Evolutionary conservation across 2,113 vertebrate species (phyloP), one percentile per base, ranked within the genome.

Genomic region (Athene cunicularia): DNA sequence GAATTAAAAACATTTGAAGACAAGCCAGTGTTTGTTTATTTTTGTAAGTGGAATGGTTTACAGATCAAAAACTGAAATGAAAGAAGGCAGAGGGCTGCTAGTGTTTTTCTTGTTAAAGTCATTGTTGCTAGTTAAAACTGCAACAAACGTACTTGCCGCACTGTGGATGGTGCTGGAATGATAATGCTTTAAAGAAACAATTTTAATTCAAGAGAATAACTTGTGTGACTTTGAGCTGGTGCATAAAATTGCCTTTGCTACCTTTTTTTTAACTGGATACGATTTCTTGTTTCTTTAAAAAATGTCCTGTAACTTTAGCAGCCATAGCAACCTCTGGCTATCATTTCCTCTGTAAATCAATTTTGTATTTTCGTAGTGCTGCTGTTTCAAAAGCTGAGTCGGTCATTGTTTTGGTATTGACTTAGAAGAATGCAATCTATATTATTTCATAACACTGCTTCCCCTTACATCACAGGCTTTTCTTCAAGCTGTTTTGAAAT

Each of bases 371-470:
- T 95, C 22, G 2, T 58, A 58, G 70, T 85, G 90, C 66, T 52
- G 62, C 74, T 83, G 35, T 85, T 90, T 94, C 70, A 93, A 32
- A 94, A 93, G 62, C 35, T 1, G 28, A 86, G 45, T 50, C 0
- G 0, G 67, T 76, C 79, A 30, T 88, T 95, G 85, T 80, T 97
- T 92, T 62, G n/a, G 32, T 95, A 93, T 97, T 88, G 93, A 93
- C 63, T 88, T 76, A 49, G 50, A 84, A 81, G 68, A 93, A 75
- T 91, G 75, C 32, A 80, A 74, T 92, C 81, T 93, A 86, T 93
- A 94, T 85, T 94, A 66, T 88, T 92, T 37, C 62, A 70, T 62
- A 88, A n/a, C 67, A 50, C 37, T 72, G 16, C 74, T 93, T 91
- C 90, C 93, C 4, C 1, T 95, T 95, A 80, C 90, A 58, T 95